Percentiles rank a stretch among this genome's conserved stretches.
These are phyloP conservation scores for Lutraria rhynchaena DNA, from an alignment of 1,140 invertebrate genomes.

Conservation along the genomic window DNA sequence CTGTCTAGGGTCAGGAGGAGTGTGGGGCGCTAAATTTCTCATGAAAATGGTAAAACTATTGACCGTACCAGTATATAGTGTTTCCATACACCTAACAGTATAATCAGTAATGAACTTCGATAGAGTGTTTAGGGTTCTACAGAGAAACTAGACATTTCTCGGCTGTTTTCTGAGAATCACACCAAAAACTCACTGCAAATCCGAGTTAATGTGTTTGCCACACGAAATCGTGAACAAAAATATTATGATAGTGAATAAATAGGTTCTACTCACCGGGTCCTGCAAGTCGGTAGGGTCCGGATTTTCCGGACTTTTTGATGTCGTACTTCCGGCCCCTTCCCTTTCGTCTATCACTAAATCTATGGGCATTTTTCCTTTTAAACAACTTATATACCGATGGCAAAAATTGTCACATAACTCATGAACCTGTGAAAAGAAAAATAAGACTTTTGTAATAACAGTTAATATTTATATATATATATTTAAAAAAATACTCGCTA, in stretches of 20 bases:
- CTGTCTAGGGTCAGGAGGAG: slow-evolving; percentile 37
- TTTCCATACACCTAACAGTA: no score
- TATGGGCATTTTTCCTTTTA: slow-evolving; percentile 99
- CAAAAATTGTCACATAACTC: slow-evolving; percentile 99
- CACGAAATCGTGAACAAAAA: slow-evolving; percentile 17
- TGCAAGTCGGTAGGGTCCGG: slow-evolving; percentile 75
- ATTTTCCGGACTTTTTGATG: slow-evolving; percentile 74
- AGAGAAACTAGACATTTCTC: no score
- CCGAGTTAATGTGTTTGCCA: background rate
- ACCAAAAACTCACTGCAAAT: slow-evolving; percentile 27
- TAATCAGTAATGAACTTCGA: no score
- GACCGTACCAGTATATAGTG: slow-evolving; percentile 14
- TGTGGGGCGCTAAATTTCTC: slow-evolving; percentile 34
- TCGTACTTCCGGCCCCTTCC: slow-evolving; percentile 85
- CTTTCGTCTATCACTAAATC: slow-evolving; percentile 99
- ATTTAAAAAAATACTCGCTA: no score
- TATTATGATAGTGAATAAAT: background rate
- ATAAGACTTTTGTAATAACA: no score
- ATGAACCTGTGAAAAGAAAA: slow-evolving; percentile 90
- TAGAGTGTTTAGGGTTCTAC: no score
- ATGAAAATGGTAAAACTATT: slow-evolving; percentile 39
- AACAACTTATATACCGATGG: slow-evolving; percentile 99
- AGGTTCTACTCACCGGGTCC: slow-evolving; percentile 73
- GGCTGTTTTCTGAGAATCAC: background rate
- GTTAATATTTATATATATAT: no score